Conservation (phyloP, 2,113 vertebrate species). For the Panurus biarmicus region DNA sequence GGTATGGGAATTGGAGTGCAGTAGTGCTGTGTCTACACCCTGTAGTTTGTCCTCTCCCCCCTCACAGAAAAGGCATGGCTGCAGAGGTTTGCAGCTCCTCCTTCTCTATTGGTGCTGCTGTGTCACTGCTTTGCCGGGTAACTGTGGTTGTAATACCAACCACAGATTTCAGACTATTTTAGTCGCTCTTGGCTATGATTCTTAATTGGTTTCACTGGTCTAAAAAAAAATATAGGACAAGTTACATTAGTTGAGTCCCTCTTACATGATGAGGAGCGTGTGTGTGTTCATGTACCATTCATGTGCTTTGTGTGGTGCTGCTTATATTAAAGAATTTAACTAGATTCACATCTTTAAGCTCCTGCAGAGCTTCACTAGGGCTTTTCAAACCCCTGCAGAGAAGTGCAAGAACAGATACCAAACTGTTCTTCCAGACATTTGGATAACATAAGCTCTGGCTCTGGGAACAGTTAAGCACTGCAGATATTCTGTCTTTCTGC, state of each 20-base stretch:
- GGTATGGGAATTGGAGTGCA: background rate
- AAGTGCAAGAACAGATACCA: background rate
- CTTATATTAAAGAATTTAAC: background rate
- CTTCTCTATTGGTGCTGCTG: background rate
- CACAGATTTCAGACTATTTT: background rate
- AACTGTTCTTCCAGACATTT: background rate
- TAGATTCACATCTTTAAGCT: background rate
- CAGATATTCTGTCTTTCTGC: background rate
- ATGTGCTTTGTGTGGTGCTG: background rate
- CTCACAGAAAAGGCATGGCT: background rate
- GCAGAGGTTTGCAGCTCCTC: background rate
- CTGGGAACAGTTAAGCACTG: background rate
- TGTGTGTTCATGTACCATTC: background rate
- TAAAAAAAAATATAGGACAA: background rate
- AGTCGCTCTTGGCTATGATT: background rate
- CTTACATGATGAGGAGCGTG: background rate
- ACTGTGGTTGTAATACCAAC: background rate
- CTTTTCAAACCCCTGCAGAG: background rate
- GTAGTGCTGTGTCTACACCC: background rate
- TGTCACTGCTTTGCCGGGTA: background rate
- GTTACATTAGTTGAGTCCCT: background rate
- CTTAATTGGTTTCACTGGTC: background rate
- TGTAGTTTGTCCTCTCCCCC: background rate
- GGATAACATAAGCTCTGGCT: background rate
- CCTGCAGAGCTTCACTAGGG: background rate